Base-by-base conservation (phyloP, 2,113 vertebrate genomes). In the Neolamprologus sp. region DNA sequence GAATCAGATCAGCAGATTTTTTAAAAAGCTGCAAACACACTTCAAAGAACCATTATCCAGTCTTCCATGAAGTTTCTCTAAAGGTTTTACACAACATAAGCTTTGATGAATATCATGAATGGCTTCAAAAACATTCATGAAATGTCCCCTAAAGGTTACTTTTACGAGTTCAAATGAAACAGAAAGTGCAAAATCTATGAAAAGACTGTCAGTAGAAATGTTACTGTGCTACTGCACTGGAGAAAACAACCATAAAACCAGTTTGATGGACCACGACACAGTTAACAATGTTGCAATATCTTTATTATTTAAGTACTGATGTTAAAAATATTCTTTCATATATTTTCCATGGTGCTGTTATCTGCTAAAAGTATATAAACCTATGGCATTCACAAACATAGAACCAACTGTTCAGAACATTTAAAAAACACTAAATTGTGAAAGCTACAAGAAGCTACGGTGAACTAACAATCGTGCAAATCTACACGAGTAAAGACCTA, bases 231-330 rank as follows among this genome's bases (percentile, higher is more conserved):
- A 73, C 13, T 26, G n/a, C 40, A 73, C 3, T 73, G 68, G 14
- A 40, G 21, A 80, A 80, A 80, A 26, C 33, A 55, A 6, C 23
- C 26, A 5, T 8, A 13, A 0, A 35, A 13, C 14, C 58, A 26
- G 19, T 17, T 17, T 16, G 17, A 19, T n/a, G 8, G 2, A 60
- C 21, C 14, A 84, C 0, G 4, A 82, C 71, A 84, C 75, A 28
- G 23, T 49, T 53, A 14, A 47, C 55, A 75, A 12, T 82, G 55
- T 90, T 90, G 81, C 40, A 54, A n/a, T 80, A 45, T 86, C 9
- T 93, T 91, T 95, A 91, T 91, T 91, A 82, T 85, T 45, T 71
- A 81, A 45, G 85, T 83, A 53, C 17, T 45, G 11, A 65, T 84
- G 88, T 93, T 94, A 93, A 90, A 86, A 86, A 54, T 47, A 16